Evolutionary conservation across 2,113 vertebrate genomes (phyloP).

Genomic region (Nestor notabilis): DNA sequence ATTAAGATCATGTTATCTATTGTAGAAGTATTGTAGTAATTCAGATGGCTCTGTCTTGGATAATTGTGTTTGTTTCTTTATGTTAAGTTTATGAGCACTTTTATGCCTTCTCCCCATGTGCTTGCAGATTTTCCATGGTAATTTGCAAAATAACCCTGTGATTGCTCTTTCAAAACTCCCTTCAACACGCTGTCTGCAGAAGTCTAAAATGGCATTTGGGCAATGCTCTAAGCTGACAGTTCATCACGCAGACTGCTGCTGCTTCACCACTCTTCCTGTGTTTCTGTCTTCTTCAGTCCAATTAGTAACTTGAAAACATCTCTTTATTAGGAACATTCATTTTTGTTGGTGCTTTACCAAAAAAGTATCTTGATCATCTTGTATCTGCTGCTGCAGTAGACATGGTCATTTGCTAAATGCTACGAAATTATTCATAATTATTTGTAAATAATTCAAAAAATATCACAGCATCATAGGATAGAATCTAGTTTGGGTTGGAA

Average conservation of each 20-base stretch:
- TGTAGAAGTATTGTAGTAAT: neutral
- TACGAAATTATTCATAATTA: rapidly evolving
- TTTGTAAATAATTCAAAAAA: neutral
- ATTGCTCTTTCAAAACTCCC: constrained; percentile 29
- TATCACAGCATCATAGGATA: neutral
- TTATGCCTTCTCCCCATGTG: constrained; percentile 22
- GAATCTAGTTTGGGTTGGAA: neutral
- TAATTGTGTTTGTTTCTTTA: constrained; percentile 54
- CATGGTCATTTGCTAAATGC: neutral
- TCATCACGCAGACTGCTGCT: neutral
- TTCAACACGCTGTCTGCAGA: neutral
- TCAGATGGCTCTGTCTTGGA: neutral
- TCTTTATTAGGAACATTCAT: neutral
- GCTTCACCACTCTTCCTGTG: neutral
- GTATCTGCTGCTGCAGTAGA: neutral
- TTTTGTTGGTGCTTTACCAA: neutral
- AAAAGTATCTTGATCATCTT: neutral
- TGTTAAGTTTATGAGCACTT: constrained; percentile 27
- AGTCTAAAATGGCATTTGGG: neutral
- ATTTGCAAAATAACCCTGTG: constrained; percentile 38
- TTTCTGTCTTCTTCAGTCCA: neutral
- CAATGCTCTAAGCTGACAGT: neutral
- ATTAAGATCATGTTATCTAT: neutral
- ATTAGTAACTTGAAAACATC: neutral
- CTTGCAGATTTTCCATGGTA: neutral